Base-by-base conservation (phyloP, 2,797 vertebrate genomes). In the Oreochromis grahami region DNA sequence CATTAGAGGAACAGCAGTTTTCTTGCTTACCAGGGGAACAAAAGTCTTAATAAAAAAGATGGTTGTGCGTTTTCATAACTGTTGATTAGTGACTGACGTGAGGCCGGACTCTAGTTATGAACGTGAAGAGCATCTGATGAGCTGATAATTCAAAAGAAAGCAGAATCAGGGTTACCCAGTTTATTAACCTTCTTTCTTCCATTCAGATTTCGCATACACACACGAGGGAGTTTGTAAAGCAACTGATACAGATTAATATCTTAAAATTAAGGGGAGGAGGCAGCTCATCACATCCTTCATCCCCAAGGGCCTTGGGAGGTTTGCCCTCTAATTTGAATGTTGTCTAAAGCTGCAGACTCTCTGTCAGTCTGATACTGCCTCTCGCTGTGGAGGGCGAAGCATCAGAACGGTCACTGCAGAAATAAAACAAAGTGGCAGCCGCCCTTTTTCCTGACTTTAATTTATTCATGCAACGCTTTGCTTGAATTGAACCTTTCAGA, bases 211-310 rank as follows among this genome's bases (percentile, higher is more conserved):
- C 12, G 4, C 19, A 19, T 6, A 0, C 0, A 74, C 70, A 34
- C 70, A 48, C 2, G 1, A 50, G 26, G 45, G 26, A 26, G 21
- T 83, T 78, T 5, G 48, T 38, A 50, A 68, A 83, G 82, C 34
- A 88, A 45, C 53, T 81, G 51, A 1, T n/a, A 5, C 76, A 87
- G 81, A 88, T 87, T 87, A 85, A 86, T 51, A 81, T 86, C 55
- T 86, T 77, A 79, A 77, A 81, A 65, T 55, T 5, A 78, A 43
- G 29, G 17, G 43, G 17, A 11, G 56, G 48, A 48, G 15, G 8
- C n/a, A 19, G 41, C 32, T 29, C 19, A 17, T 77, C 55, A 29
- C 52, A 34, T 77, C 65, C 52, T 32, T 60, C 58, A n/a, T 50
- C 79, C 11, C 6, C 3, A 17, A 11, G 50, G 76, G 43, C 1